These are phyloP conservation scores for Brachyptera putata DNA, from an alignment of 2,888 invertebrate genomes.

Conservation along the genomic window DNA sequence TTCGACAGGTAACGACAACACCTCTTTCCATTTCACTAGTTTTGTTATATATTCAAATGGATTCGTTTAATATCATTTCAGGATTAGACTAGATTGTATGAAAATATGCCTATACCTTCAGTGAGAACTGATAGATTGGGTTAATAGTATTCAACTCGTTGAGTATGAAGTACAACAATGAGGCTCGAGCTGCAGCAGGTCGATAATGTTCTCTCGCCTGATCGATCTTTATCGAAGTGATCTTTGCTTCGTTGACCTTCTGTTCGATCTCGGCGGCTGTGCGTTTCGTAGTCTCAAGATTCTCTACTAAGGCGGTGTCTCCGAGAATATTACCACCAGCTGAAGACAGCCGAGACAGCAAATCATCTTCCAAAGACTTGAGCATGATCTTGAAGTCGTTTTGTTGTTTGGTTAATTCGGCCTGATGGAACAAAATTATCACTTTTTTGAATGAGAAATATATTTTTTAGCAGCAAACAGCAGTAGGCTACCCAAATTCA, in stretches of 20 bases:
- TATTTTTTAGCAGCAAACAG: no score
- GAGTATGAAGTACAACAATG: slow-evolving; percentile 89
- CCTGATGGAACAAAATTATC: slow-evolving; percentile 47
- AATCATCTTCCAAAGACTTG: slow-evolving; percentile 88
- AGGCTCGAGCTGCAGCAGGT: slow-evolving; percentile 88
- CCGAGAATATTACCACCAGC: slow-evolving; percentile 91
- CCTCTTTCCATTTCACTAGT: no score
- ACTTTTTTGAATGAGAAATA: no score
- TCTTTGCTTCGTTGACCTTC: slow-evolving; percentile 89
- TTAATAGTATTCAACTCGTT: slow-evolving; percentile 95
- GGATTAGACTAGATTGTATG: no score
- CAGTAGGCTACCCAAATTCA: no score
- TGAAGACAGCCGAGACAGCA: slow-evolving; percentile 66
- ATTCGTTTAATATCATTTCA: no score
- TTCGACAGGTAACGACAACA: slow-evolving; percentile 61
- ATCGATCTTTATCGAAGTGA: slow-evolving; percentile 89
- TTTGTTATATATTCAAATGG: no score
- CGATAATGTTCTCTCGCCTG: slow-evolving; percentile 85
- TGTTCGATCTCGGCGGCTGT: slow-evolving; percentile 94
- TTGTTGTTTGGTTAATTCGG: slow-evolving; percentile 91
- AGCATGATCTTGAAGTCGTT: slow-evolving; percentile 95
- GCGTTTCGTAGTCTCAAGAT: slow-evolving; percentile 91
- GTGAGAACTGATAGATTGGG: slow-evolving; percentile 94
- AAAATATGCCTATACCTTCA: no score
- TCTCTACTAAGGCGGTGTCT: slow-evolving; percentile 92